Base-by-base conservation (phyloP, 2,113 vertebrate genomes). In the Poeciliopsis turrubarensis region DNA sequence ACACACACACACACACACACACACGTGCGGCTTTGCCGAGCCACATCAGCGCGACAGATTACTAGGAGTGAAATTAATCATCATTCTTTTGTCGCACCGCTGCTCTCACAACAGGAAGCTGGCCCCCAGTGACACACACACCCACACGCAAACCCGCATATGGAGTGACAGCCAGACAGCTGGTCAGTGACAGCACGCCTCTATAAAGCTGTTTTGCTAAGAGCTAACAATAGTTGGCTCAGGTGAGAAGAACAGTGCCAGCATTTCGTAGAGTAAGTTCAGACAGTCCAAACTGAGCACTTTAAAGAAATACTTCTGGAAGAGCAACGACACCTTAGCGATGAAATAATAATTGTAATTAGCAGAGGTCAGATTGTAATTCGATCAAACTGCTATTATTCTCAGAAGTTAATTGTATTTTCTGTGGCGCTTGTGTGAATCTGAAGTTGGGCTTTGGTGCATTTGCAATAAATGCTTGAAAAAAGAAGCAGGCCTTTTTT, bases 31-130 rank as follows among this genome's bases (percentile, higher is more conserved):
- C 22, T 62, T 30, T 51, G 68, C 67, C 30, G 70, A 73, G 70
- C 69, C 72, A 73, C 70, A 92, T 87, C 80, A 87, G 86, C 39
- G 68, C 88, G 86, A 89, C 88, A 82, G 87, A 88, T 90, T 90
- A 92, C 89, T 89, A 57, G 14, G 82, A 90, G 91, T 84, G 92
- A 94, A 93, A 94, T 94, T 92, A 94, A 94, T 94, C 92, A 93
- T 93, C 86, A 87, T 92, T 90, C 89, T 89, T 87, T 92, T 89
- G 81, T 89, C 80, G 86, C 91, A 86, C 89, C 77, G 72, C 85
- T 91, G 91, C 89, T 91, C 87, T 87, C 87, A 77, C 86, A 90
- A 89, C 88, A 92, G 88, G 89, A 91, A 77, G 82, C 83, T 7
- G 57, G 85, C 83, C 87, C 80, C 79, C 82, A 80, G 86, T 88